Evolutionary conservation across 2,113 vertebrate genomes (phyloP), one percentile per base, ranked within the genome.

Genomic region (Sprattus sprattus): DNA sequence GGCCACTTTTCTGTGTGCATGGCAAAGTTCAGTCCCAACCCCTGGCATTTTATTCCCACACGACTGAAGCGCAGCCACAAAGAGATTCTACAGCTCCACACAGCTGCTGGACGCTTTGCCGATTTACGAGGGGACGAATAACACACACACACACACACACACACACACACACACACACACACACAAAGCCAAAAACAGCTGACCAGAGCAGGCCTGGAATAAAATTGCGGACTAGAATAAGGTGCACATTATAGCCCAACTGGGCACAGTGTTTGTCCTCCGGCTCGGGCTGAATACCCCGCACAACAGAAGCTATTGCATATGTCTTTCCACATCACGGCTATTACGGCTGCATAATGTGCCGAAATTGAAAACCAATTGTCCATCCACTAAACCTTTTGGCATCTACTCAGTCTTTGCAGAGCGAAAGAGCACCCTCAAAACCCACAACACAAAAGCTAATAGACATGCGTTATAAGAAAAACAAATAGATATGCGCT

Each of bases 251-350:
- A 94, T 89, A 81, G 90, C 87, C 91, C 92, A 88, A 90, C 82
- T 6, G 91, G 89, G 91, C 85, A 88, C 54, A 81, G 83, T 45
- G 88, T 91, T 71, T 8, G 39, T 39, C 39, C 39, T 39, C 39
- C 39, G 64, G n/a, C 28, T 15, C 11, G 1, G 11, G 25, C 64
- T 7, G 64, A 28, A 10, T 32, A 9, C 25, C 25, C 64, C 6
- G 64, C 64, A 32, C 64, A 71, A 71, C 64, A 71, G 64, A 13
- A 71, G 64, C 89, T 88, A 90, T 93, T 89, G 91, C 92, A 93
- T 93, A 94, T 93, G 94, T 89, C 92, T 92, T 91, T 93, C 92
- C 92, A 88, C 85, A 87, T 91, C 90, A 87, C 92, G 91, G 91
- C 92, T 91, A 90, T 92, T 91, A 93, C 91, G 90, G 89, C 90